A percentile compares a stretch with the other conserved stretches of the same genome.
Conservation (phyloP, 2,113 vertebrate species). For the Daphoenositta chrysoptera region DNA sequence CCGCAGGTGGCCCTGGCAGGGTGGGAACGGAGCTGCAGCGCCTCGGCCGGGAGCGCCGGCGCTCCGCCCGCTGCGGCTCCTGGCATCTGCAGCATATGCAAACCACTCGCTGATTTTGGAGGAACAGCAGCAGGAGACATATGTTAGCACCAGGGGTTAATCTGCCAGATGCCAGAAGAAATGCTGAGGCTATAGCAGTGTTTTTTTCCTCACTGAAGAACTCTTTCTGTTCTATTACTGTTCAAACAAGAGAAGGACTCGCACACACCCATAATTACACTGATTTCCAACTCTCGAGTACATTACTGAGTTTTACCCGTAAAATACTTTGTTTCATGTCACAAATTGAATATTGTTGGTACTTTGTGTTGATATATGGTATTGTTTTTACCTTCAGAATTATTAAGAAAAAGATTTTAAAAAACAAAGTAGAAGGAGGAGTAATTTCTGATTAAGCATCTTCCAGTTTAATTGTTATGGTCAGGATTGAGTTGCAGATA, state of each 20-base stretch:
- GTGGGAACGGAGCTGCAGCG: neutral
- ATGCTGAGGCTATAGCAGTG: neutral
- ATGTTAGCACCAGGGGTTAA: constrained; percentile 26
- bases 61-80: neutral
- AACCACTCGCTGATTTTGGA: constrained; percentile 4
- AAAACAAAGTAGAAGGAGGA: neutral
- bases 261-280: neutral
- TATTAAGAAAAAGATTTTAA: neutral
- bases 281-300: neutral
- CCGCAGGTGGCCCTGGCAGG: constrained; percentile 2
- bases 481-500: neutral
- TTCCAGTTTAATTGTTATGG: neutral
- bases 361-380: neutral
- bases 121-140: constrained; percentile 2
- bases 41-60: neutral
- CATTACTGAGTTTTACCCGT: neutral
- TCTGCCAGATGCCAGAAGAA: neutral
- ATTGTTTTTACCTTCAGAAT: neutral
- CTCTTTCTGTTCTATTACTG: neutral
- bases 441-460: neutral
- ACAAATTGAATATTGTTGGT: neutral
- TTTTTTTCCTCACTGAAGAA: neutral
- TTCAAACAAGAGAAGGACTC: neutral
- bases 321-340: neutral
- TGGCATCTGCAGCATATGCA: constrained; percentile 6